Evolutionary conservation across 2,888 invertebrate genomes (phyloP).

Genomic region (Pammene fasciana): DNA sequence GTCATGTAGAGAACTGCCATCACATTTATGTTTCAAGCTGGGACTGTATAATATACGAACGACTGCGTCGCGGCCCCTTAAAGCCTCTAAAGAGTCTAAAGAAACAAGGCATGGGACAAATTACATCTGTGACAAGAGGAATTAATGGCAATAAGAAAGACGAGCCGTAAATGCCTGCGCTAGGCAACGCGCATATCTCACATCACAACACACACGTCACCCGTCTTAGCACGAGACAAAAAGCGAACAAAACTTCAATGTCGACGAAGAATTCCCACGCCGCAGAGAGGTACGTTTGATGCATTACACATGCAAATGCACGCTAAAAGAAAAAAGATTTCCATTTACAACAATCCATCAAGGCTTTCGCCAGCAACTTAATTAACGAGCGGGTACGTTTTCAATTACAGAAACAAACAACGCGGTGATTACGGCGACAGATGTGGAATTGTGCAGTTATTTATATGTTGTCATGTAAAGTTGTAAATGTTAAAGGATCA

Average conservation of each 20-base stretch:
- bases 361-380: slow-evolving; percentile 71
- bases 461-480: slow-evolving; percentile 30
- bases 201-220: slow-evolving; percentile 46
- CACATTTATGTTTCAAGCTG: neutral
- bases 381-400: slow-evolving; percentile 69
- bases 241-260: slow-evolving; percentile 58
- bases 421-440: slow-evolving; percentile 58
- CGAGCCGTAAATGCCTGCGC: slow-evolving; percentile 35
- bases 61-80: neutral
- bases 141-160: slow-evolving; percentile 41
- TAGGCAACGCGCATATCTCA: slow-evolving; percentile 34
- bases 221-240: slow-evolving; percentile 69
- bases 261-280: slow-evolving; percentile 70
- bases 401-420: slow-evolving; percentile 79
- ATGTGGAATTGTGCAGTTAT: slow-evolving; percentile 35
- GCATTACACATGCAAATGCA: slow-evolving; percentile 76
- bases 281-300: slow-evolving; percentile 65
- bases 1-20: neutral
- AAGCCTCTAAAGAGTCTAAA: slow-evolving; percentile 32
- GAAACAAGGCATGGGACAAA: slow-evolving; percentile 34
- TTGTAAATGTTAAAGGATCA: slow-evolving; percentile 8
- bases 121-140: slow-evolving; percentile 40
- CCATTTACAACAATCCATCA: slow-evolving; percentile 75
- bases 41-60: neutral
- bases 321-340: slow-evolving; percentile 67